Conservation (phyloP, 2,888 invertebrate genomes). For the Orchesella flavescens region DNA sequence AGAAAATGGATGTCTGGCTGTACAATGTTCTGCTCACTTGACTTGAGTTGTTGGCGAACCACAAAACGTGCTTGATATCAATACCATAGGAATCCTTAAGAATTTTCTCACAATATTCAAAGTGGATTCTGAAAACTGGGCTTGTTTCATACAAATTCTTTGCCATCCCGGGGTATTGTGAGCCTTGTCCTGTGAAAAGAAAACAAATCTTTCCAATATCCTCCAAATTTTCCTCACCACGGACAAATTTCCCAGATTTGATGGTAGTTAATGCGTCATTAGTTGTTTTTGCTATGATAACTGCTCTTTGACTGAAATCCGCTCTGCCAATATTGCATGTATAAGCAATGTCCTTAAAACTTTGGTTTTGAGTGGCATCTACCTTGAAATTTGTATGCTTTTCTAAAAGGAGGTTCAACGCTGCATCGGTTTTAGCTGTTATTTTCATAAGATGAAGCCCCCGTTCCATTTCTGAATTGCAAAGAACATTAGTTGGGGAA, state of each 20-base stretch:
- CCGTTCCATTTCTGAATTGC: neutral
- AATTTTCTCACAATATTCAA: conserved; percentile 33
- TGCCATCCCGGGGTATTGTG: conserved; percentile 52
- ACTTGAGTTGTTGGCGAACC: neutral
- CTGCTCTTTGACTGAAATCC: conserved; percentile 36
- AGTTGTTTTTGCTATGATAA: conserved; percentile 24
- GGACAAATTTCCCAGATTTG: neutral
- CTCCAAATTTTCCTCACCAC: conserved; percentile 1
- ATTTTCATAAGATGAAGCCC: conserved; percentile 54
- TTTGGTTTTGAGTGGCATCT: no score
- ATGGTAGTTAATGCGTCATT: conserved; percentile 13
- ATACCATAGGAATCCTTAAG: conserved; percentile 12
- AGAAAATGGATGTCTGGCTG: conserved; percentile 60
- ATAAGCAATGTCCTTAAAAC: conserved; percentile 23
- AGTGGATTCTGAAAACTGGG: conserved; percentile 33
- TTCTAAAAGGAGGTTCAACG: conserved; percentile 21
- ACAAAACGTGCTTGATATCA: conserved; percentile 21
- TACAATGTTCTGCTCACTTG: conserved; percentile 32
- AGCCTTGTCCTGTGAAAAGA: conserved; percentile 51
- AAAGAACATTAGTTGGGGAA: neutral
- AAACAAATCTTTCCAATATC: conserved; percentile 42
- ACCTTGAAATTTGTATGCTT: neutral
- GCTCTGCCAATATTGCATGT: conserved; percentile 41
- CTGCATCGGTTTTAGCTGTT: conserved; percentile 51
- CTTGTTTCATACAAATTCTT: conserved; percentile 23